These are phyloP conservation scores for Glandiceps talaboti DNA, from an alignment of 53 echinoderm and acorn worm genomes.

Conservation along the genomic window DNA sequence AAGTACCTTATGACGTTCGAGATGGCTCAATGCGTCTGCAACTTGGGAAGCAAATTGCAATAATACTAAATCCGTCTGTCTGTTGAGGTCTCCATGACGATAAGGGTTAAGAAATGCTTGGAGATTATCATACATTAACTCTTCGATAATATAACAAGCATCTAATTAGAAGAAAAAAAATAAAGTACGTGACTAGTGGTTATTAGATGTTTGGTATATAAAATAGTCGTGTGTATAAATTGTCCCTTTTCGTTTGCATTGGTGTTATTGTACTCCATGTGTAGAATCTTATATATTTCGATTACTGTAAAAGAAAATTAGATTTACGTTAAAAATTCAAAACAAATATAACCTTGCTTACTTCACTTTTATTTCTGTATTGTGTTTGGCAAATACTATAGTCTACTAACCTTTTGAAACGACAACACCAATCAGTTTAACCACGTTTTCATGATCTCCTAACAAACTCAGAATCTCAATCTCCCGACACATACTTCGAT, in stretches of 20 bases:
- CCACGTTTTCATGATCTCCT: neutral
- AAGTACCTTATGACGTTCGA: neutral
- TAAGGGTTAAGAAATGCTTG: neutral
- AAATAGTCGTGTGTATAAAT: no score
- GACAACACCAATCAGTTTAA: neutral
- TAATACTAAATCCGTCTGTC: neutral
- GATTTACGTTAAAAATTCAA: no score
- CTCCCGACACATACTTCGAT: neutral
- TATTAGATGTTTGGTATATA: no score
- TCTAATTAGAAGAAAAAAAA: no score
- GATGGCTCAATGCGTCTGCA: neutral
- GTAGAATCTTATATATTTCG: no score
- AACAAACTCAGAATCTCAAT: neutral
- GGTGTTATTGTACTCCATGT: no score
- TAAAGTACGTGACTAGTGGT: no score
- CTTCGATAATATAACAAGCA: neutral
- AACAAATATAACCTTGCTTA: no score
- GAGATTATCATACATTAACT: neutral
- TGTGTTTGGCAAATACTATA: no score
- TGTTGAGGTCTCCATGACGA: neutral
- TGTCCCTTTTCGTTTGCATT: no score
- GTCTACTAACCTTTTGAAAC: neutral
- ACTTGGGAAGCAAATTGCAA: neutral
- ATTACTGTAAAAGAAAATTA: no score
- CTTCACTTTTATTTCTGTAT: no score